Evolutionary conservation across 1,140 invertebrate species (phyloP).

Genomic region (fruit fly (Drosophila melanogaster)): Release_6_plus_ISO1_MT NT_037436.4:3019001-3019500

Average conservation of each 20-base stretch:
- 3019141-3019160: slow-evolving; percentile 1
- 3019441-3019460: slow-evolving; percentile 66
- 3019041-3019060: slow-evolving; percentile 44
- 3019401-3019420: slow-evolving; percentile 24
- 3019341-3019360: slow-evolving; percentile 41
- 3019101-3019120: slow-evolving; percentile 45
- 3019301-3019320: slow-evolving; percentile 79
- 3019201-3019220: slow-evolving; percentile 66
- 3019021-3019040: slow-evolving; percentile 11
- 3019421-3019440: slow-evolving; percentile 64
- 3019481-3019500: slow-evolving; percentile 49
- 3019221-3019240: slow-evolving; percentile 38
- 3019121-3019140: slow-evolving; percentile 1
- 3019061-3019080: slow-evolving; percentile 45
- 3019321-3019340: slow-evolving; percentile 8
- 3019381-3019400: slow-evolving; percentile 8
- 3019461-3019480: slow-evolving; percentile 62
- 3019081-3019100: slow-evolving; percentile 49
- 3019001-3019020: slow-evolving; percentile 34
- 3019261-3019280: slow-evolving; percentile 8
- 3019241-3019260: slow-evolving; percentile 73
- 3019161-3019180: slow-evolving; percentile 50
- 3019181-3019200: slow-evolving; percentile 77
- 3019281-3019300: slow-evolving; percentile 46
- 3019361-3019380: slow-evolving; percentile 32